A percentile compares a stretch with the other conserved stretches of the same genome.
These are phyloP conservation scores for Lithophane ornitopus DNA, from an alignment of 2,888 invertebrate species.

Conservation along the genomic window DNA sequence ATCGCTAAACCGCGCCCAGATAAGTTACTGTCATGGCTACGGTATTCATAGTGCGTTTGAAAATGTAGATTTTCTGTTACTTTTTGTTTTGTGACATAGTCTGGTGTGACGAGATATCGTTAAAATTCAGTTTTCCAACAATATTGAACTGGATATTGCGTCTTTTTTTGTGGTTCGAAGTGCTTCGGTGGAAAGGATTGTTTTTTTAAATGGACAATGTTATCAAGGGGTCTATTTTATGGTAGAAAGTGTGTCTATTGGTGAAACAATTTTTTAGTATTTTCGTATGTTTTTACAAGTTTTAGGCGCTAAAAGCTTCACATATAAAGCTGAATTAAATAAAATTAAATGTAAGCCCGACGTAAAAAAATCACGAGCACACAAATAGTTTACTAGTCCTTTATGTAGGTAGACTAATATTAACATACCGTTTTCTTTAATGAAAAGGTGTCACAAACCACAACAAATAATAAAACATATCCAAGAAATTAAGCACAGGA, in stretches of 20 bases:
- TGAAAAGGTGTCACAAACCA: conserved; percentile 35
- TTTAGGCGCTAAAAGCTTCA: neutral
- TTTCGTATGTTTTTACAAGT: neutral
- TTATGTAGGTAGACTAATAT: neutral
- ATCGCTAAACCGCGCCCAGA: neutral
- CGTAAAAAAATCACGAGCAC: neutral
- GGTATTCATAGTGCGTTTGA: neutral
- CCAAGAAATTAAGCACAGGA: conserved; percentile 55
- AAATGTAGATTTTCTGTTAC: neutral
- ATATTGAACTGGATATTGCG: neutral
- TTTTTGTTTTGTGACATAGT: conserved; percentile 4
- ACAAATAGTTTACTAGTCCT: neutral
- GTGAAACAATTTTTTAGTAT: neutral
- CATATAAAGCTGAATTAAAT: neutral
- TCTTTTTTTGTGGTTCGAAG: conserved; percentile 1
- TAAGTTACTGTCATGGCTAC: no score
- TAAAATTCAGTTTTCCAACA: conserved; percentile 4
- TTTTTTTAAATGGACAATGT: conserved; percentile 5
- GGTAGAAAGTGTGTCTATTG: neutral
- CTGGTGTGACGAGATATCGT: conserved; percentile 8
- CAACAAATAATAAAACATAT: conserved; percentile 58
- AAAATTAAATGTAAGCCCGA: no score
- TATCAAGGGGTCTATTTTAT: neutral
- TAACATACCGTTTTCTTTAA: neutral
- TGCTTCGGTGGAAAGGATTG: conserved; percentile 15